phyloP scores from a whole-genome alignment of 2,888 invertebrate species.

The Miltochrista miniata region DNA sequence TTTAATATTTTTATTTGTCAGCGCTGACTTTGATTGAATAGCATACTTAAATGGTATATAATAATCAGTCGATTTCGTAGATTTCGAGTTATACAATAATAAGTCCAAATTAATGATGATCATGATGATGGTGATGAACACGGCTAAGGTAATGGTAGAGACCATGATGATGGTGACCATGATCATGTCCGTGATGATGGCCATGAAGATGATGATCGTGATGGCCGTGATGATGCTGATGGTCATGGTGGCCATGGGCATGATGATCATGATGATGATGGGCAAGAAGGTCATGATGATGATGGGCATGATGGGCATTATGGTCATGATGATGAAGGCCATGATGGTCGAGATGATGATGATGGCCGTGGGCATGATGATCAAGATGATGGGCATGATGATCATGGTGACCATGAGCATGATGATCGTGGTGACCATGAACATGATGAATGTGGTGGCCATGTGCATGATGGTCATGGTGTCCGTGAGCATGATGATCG shows the following conservation, averaged over 20 bases:
- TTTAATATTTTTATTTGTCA: slow-evolving; percentile 44
- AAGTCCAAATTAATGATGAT: slow-evolving; percentile 48
- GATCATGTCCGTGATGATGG: slow-evolving; percentile 37
- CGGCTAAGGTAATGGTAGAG: slow-evolving; percentile 7
- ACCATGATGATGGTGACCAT: slow-evolving; percentile 32
- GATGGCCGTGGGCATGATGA: background rate
- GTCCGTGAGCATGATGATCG: slow-evolving; percentile 41
- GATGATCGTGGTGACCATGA: background rate
- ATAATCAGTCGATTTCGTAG: slow-evolving; percentile 47
- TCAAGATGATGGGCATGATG: no score
- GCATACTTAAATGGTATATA: slow-evolving; percentile 25
- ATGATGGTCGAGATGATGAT: slow-evolving; percentile 42
- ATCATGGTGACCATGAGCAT: no score
- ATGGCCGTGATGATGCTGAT: background rate
- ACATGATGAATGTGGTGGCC: no score
- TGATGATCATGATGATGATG: slow-evolving; percentile 36
- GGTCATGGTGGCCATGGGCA: slow-evolving; percentile 37
- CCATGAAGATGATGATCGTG: slow-evolving; percentile 28
- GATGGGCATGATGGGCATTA: slow-evolving; percentile 16
- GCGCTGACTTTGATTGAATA: slow-evolving; percentile 42
- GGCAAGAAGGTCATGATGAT: slow-evolving; percentile 28
- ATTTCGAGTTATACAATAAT: slow-evolving; percentile 26
- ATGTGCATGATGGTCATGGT: no score
- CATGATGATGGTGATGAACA: slow-evolving; percentile 22
- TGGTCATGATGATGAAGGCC: slow-evolving; percentile 39